These are phyloP conservation scores for Catharus bicknelli DNA, from an alignment of 2,113 vertebrate genomes.

Conservation along the genomic window DNA sequence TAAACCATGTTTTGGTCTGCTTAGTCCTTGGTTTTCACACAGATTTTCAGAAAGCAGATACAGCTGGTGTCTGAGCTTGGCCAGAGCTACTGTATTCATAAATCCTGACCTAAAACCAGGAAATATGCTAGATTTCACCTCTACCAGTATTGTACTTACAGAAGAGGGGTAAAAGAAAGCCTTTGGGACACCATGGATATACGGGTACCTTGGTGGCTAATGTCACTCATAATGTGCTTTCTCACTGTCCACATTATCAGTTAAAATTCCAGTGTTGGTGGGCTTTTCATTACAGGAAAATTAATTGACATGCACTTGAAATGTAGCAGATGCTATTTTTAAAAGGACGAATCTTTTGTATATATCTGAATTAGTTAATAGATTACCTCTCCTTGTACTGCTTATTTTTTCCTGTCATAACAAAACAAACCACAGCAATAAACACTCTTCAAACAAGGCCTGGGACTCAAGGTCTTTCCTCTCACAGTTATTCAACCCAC, in stretches of 20 bases:
- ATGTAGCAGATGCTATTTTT: not conserved
- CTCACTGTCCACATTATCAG: not conserved
- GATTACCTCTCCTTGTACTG: not conserved
- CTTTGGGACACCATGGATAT: not conserved
- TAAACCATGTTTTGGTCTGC: conserved; percentile 4
- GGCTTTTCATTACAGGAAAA: not conserved
- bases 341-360: not conserved
- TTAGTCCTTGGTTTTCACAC: conserved; percentile 16
- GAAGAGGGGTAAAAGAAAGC: not conserved
- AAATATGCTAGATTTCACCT: not conserved
- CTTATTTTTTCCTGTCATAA: not conserved
- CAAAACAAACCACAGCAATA: not conserved
- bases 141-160: not conserved
- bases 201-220: not conserved
- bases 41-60: not conserved
- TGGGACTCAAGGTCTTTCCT: not conserved
- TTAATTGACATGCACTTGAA: not conserved
- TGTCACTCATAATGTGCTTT: not conserved
- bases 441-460: not conserved
- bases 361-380: not conserved
- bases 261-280: not conserved
- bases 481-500: not conserved
- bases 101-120: not conserved
- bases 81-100: not conserved
- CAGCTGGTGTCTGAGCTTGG: not conserved